phyloP scores from a whole-genome alignment of 1,140 invertebrate species.

The Drosophila pseudoobscura region DNA sequence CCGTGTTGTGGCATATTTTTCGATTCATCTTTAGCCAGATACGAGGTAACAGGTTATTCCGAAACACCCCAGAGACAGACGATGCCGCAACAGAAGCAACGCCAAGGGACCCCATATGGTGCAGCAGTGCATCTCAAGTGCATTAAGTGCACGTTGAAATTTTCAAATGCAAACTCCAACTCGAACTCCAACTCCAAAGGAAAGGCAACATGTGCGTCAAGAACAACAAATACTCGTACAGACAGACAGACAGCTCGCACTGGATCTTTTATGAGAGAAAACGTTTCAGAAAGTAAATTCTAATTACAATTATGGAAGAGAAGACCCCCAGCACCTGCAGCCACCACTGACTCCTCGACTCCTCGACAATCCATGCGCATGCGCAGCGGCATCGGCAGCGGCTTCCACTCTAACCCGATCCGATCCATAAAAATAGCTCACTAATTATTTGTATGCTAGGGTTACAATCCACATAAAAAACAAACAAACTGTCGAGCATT shows the following conservation, averaged over 20 bases:
- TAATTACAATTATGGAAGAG: conserved; percentile 66
- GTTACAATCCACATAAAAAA: conserved; percentile 60
- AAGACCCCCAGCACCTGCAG: conserved; percentile 76
- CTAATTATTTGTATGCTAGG: conserved; percentile 73
- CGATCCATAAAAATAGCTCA: conserved; percentile 67
- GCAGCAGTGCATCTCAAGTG: conserved; percentile 50
- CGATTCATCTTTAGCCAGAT: conserved; percentile 11
- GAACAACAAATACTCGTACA: conserved; percentile 27
- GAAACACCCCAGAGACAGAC: conserved; percentile 1
- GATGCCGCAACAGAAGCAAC: conserved; percentile 17
- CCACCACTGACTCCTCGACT: neutral
- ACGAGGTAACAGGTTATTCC: conserved; percentile 54
- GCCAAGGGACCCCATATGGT: conserved; percentile 70
- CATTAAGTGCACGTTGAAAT: conserved; percentile 67
- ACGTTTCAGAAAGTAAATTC: conserved; percentile 57
- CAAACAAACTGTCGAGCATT: conserved; percentile 57
- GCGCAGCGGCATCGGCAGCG: conserved; percentile 45
- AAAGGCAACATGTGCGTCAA: conserved; percentile 62
- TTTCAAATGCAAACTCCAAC: conserved; percentile 46
- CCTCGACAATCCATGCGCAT: conserved; percentile 28
- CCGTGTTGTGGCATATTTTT: conserved; percentile 41
- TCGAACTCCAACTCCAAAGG: conserved; percentile 5
- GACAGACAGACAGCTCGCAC: neutral
- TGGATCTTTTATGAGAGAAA: no score
- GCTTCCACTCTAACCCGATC: no score